These are phyloP conservation scores for Vimba vimba DNA, from an alignment of 2,113 vertebrate species.

Conservation along the genomic window DNA sequence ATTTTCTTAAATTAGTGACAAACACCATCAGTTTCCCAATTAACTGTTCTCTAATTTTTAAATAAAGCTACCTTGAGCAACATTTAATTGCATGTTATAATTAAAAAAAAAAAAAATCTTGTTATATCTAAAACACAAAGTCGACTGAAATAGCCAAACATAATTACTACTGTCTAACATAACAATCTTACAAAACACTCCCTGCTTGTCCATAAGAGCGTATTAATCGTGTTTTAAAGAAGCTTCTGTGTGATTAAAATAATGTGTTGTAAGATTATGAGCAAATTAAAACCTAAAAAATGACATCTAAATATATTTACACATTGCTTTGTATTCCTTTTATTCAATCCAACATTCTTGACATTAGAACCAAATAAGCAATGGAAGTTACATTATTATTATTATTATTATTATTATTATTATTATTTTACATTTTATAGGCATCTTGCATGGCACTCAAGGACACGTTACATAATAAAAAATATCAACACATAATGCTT, in stretches of 20 bases:
- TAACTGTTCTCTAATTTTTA: not conserved
- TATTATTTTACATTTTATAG: too few species aligned
- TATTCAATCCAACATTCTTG: not conserved
- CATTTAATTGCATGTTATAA: not conserved
- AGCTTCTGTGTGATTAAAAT: not conserved
- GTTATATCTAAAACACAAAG: not conserved
- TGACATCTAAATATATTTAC: not conserved
- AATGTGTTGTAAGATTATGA: not conserved
- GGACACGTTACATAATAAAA: too few species aligned
- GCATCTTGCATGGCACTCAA: too few species aligned
- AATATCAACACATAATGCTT: too few species aligned
- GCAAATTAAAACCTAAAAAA: not conserved
- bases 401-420: too few species aligned
- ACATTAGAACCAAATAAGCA: not conserved
- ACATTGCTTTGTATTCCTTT: not conserved
- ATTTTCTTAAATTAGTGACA: not conserved
- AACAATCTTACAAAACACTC: not conserved
- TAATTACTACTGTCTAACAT: slow-evolving; percentile 6
- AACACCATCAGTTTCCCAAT: not conserved
- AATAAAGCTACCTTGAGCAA: not conserved
- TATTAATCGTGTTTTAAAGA: not conserved
- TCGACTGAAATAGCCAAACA: not conserved
- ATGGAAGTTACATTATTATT: not conserved
- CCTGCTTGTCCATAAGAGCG: not conserved
- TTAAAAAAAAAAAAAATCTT: not conserved